Conservation (phyloP, 1,140 invertebrate genomes). For the Oreohelix idahoensis region DNA sequence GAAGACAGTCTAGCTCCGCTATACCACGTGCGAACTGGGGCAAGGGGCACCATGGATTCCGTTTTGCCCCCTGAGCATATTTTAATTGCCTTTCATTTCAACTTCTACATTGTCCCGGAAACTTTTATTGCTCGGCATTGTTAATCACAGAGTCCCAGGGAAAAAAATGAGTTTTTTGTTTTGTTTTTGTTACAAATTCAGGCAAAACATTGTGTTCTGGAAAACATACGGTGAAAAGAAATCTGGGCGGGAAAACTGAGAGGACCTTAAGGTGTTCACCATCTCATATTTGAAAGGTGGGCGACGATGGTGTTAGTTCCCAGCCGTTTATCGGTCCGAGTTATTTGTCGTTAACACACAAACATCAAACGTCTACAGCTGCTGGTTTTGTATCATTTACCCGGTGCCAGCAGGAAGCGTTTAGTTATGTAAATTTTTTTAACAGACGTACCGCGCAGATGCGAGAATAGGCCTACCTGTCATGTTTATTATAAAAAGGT, state of each 20-base stretch:
- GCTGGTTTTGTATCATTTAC: background rate
- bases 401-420: background rate
- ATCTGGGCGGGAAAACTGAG: too few relatives aligned
- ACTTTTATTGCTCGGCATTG: background rate
- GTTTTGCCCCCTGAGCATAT: background rate
- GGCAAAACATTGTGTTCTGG: too few relatives aligned
- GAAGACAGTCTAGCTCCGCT: background rate
- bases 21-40: background rate
- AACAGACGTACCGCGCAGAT: background rate
- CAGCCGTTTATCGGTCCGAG: background rate
- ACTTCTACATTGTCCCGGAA: background rate
- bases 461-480: too few relatives aligned
- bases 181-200: too few relatives aligned
- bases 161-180: background rate
- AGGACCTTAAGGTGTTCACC: background rate
- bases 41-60: background rate
- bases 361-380: background rate
- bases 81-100: background rate
- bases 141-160: background rate
- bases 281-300: background rate
- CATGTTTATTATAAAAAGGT: too few relatives aligned
- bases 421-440: background rate
- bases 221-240: too few relatives aligned
- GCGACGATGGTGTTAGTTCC: background rate
- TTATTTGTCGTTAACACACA: background rate